Base-by-base conservation (phyloP, 2,888 invertebrate species). In the Andrena dorsata region DNA sequence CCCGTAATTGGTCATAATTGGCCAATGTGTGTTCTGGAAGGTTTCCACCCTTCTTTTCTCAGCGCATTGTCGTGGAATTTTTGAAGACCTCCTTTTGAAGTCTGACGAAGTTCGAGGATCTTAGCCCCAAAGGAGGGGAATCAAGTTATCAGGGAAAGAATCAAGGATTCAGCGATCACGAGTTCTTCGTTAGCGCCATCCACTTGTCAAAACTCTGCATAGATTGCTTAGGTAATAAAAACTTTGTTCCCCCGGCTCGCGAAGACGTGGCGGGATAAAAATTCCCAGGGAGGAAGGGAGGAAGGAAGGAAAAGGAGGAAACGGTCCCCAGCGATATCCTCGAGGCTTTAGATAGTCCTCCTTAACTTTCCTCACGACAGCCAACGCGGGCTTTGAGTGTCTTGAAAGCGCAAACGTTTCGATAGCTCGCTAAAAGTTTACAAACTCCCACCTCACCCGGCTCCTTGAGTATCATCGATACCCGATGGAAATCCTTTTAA, bases 391-490 rank as follows among this genome's bases (percentile, higher is more conserved):
- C 68, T 58, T 77, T 16, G 78, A 60, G 78, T 69, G 83, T 77
- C 80, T 77, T 35, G 82, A 82, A 83, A 85, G 87, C 76, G 88
- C 89, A 85, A 88, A 88, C 80, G 83, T 87, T 87, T 86, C 88
- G 88, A 89, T 89, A 85, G 87, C 85, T 74, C 68, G 69, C 85
- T 87, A 83, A 88, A 89, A 90, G 87, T 90, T 88, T 83, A 88
- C 86, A 86, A 90, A 91, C 87, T 85, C 82, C 78, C 61, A 49
- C 71, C 51, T 73, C 80, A 82, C 78, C 80, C 26, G 81, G 58
- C 32, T 77, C 76, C 79, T 88, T 88, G 82, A 91, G 91, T 88
- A 89, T 82, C 90, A 90, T 91, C 89, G 90, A 91, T 90, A 86
- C 82, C 85, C 88, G 84, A 88, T 82, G 86, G 73, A 89, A 86